Percentiles rank a stretch among this genome's conserved stretches.
Evolutionary conservation across 1,140 invertebrate species (phyloP).

Genomic region (Drosophila neocordata): DNA sequence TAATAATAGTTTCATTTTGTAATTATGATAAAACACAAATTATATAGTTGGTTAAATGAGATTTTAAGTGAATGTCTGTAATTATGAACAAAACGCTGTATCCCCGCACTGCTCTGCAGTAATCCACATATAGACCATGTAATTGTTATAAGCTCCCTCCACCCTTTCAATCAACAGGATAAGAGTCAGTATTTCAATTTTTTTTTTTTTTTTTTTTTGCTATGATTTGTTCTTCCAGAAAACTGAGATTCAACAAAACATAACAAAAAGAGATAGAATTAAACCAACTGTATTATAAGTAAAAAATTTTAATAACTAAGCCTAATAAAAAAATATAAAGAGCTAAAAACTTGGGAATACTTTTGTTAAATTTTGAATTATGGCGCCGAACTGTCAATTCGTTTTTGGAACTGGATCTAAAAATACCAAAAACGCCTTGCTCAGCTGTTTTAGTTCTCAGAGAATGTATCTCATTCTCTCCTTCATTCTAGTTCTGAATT

Average conservation of each 20-base stretch:
- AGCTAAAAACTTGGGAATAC: constrained; percentile 5
- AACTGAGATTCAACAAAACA: constrained; percentile 72
- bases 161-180: constrained; percentile 12
- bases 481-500: neutral
- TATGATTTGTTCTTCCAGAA: constrained; percentile 77
- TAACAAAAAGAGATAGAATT: constrained; percentile 29
- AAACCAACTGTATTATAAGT: constrained; percentile 69
- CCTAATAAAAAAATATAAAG: constrained; percentile 63
- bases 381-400: neutral
- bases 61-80: constrained; percentile 58
- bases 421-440: constrained; percentile 15
- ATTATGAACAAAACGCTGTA: constrained; percentile 64
- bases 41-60: constrained; percentile 65
- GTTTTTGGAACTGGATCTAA: neutral
- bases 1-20: constrained; percentile 72
- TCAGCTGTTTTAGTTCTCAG: neutral
- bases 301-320: constrained; percentile 70
- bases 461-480: neutral
- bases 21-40: constrained; percentile 68
- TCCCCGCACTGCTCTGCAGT: neutral
- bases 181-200: constrained; percentile 67
- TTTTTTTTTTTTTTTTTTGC: constrained; percentile 45
- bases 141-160: constrained; percentile 3
- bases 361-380: constrained; percentile 6
- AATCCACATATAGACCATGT: neutral